Base-by-base conservation (phyloP, 2,113 vertebrate species). In the Perca schrenkii region DNA sequence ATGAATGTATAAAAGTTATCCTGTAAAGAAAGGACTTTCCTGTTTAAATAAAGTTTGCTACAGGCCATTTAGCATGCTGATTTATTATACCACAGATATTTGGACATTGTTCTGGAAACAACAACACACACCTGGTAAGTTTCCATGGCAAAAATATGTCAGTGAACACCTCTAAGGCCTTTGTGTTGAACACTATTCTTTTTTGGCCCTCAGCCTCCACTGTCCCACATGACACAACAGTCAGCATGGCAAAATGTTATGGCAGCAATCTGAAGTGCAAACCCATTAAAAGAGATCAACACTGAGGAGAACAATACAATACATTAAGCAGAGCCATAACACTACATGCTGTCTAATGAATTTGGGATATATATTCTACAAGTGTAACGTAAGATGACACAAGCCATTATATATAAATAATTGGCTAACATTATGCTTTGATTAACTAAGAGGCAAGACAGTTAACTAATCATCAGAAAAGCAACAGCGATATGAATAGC, bases 231-330 rank as follows among this genome's bases (percentile, higher is more conserved):
- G 78, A 76, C 31, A 61, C 46, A 79, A 31, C 0, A 15, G 4
- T 70, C 34, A 49, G 46, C 46, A 28, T 54, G 34, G 36, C 46
- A 74, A 77, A 82, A 75, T 75, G 40, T 79, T 67, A 67, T 57
- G 70, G 53, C 54, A 78, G 53, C 28, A 8, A 57, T 68, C 53
- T 80, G 67, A 66, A 54, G 61, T 54, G 14, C 17, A 54, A 80
- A 65, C 74, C 25, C 47, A 75, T 78, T 74, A 82, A 60, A 77
- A 73, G 31, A 83, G 80, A 85, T 83, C 31, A 84, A 66, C 66
- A 58, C 25, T 54, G 62, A 74, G 8, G 46, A n/a, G 43, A 61
- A 60, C 69, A 74, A 22, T 61, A 31, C n/a, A 67, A 67, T 53
- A 80, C n/a, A 65, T 52, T 46, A 58, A 75, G 25, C 63, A 61